Evolutionary conservation across 2,113 vertebrate species (phyloP).

Genomic region (Mesitornis unicolor): DNA sequence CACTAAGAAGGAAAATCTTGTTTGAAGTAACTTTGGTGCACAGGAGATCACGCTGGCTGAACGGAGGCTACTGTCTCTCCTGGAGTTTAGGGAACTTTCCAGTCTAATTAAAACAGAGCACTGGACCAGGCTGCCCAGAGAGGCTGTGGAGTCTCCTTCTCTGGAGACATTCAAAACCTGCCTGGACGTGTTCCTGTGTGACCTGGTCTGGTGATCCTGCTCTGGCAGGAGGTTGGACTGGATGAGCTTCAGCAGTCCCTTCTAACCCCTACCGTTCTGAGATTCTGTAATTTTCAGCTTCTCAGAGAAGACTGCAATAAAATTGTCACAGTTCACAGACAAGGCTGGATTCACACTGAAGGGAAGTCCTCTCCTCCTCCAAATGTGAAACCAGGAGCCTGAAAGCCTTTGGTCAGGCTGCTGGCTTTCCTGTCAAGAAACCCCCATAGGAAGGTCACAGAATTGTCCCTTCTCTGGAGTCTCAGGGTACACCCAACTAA

Average conservation of each 20-base stretch:
- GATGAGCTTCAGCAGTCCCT: too few species aligned
- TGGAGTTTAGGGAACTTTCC: neutral
- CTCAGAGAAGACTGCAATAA: neutral
- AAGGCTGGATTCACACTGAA: neutral
- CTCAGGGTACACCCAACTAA: neutral
- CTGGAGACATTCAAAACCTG: too few species aligned
- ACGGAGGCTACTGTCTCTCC: neutral
- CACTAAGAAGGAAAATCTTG: neutral
- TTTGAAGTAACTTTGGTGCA: neutral
- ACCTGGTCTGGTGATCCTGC: too few species aligned
- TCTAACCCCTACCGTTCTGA: too few species aligned
- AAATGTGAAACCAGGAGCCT: neutral
- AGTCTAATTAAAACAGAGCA: neutral
- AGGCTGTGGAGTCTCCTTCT: too few species aligned
- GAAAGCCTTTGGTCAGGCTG: neutral
- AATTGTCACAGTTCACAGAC: neutral
- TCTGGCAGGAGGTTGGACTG: too few species aligned
- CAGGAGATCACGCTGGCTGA: neutral
- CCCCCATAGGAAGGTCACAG: neutral
- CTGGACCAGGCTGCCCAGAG: too few species aligned
- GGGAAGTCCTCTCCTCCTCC: neutral
- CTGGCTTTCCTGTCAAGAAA: neutral
- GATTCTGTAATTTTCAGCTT: too few species aligned
- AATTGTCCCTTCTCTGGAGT: neutral
- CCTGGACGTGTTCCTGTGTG: too few species aligned